Conservation (phyloP, 2,888 invertebrate species). For the Lordiphosa andalusiaca region DNA sequence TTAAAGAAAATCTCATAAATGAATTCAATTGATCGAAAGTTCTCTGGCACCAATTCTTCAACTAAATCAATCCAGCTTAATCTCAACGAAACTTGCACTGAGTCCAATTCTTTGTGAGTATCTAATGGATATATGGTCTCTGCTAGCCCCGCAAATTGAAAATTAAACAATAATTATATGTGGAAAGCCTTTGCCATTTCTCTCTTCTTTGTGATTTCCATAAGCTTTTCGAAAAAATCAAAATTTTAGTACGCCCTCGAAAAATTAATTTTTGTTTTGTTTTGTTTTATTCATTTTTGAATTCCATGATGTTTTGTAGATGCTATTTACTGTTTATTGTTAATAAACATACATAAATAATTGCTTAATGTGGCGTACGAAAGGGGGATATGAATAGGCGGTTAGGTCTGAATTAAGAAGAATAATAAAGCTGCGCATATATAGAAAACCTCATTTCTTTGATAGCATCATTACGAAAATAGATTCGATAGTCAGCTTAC, state of each 20-base stretch:
- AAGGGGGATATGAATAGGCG: conserved; percentile 10
- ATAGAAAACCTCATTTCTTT: no score
- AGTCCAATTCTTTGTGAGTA: conserved; percentile 32
- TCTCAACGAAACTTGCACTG: conserved; percentile 58
- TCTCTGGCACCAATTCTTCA: conserved; percentile 39
- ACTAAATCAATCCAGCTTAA: conserved; percentile 61
- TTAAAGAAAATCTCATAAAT: conserved; percentile 25
- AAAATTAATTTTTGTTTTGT: conserved; percentile 8
- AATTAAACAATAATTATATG: conserved; percentile 19
- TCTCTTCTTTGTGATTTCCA: conserved; percentile 4
- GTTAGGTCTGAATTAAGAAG: no score
- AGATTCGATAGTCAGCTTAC: no score
- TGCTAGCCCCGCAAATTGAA: conserved; percentile 28
- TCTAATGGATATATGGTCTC: neutral
- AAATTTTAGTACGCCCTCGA: conserved; percentile 34
- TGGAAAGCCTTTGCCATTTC: conserved; percentile 39
- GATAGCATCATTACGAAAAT: no score
- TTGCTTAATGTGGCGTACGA: conserved; percentile 15
- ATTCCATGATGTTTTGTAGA: no score
- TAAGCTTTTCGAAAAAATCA: no score
- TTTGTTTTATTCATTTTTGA: conserved; percentile 7
- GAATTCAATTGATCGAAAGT: conserved; percentile 53
- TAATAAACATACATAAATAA: conserved; percentile 37
- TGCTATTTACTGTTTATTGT: conserved; percentile 20
- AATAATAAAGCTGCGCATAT: no score